Evolutionary conservation across 2,888 invertebrate genomes (phyloP), one percentile per base, ranked within the genome.

Genomic region (Hydropsyche betteni): DNA sequence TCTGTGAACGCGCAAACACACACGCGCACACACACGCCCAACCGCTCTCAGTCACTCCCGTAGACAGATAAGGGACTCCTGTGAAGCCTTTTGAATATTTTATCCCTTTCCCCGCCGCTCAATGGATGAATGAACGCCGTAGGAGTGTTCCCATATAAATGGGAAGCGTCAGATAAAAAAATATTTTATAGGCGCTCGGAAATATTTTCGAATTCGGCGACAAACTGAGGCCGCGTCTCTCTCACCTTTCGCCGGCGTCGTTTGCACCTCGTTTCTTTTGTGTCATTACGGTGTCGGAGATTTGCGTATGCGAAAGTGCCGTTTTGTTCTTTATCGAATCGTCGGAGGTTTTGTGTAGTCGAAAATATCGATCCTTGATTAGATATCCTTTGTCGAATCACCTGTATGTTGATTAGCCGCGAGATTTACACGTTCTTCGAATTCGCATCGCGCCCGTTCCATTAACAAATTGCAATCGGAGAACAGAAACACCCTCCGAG

Each of bases 1-100:
- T 33, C 33, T 36, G 64, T n/a, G 64, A 33, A 36, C 34, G 36
- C 34, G 51, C 55, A 55, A 58, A 44, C 10, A 44, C 44, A 44
- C n/a, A 34, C 34, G 51, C 58, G 61, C 58, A 8, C 44, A 44
- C 7, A 44, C 44, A 4, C 6, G 10, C 44, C 6, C 72, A 55
- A 55, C 33, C 72, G 72, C 36, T 58, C 61, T 72, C 72, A 24
- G 70, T 72, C 44, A 16, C 58, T 44, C 72, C 58, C 72, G 61
- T 24, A 58, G 55, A 72, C 61, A 72, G 58, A 72, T 55, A 72
- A 53, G 72, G 44, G 38, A 55, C 44, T 55, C 72, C 61, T 36
- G 5, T 58, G 72, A 72, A 72, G 72, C 36, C 72, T 72, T 72
- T 72, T 72, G 72, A 72, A 72, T 72, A 72, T 72, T 72, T 72